Conservation (phyloP, 2,888 invertebrate species). For the Sesamia inferens region DNA sequence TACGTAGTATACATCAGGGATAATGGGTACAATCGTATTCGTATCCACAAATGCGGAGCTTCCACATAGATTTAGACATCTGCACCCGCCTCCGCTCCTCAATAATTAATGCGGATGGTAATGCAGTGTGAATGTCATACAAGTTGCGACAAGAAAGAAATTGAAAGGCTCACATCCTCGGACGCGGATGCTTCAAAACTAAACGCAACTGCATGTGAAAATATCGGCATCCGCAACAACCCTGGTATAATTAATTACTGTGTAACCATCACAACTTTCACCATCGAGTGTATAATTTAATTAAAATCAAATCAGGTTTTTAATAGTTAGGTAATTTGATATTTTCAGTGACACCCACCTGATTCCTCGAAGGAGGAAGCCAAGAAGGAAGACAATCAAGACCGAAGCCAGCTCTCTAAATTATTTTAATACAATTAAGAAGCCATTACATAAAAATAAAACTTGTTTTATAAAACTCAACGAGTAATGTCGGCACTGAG, state of each 20-base stretch:
- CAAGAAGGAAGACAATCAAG: slow-evolving; percentile 13
- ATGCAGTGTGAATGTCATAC: too few relatives aligned
- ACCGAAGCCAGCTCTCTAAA: slow-evolving; percentile 17
- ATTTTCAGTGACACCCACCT: slow-evolving; percentile 19
- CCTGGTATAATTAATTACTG: neutral
- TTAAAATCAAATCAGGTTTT: slow-evolving; percentile 2
- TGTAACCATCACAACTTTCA: neutral
- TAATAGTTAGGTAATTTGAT: slow-evolving; percentile 25
- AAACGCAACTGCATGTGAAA: too few relatives aligned
- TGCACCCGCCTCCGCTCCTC: too few relatives aligned
- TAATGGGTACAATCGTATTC: too few relatives aligned
- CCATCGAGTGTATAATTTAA: neutral
- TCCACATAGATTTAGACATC: too few relatives aligned
- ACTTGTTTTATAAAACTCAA: slow-evolving; percentile 15
- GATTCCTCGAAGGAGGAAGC: slow-evolving; percentile 24
- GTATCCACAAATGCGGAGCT: too few relatives aligned
- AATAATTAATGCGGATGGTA: too few relatives aligned
- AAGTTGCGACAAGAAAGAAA: too few relatives aligned
- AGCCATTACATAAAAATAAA: slow-evolving; percentile 29
- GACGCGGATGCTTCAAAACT: too few relatives aligned
- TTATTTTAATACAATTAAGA: slow-evolving; percentile 39
- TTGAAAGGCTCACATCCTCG: too few relatives aligned
- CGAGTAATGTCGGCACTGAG: neutral
- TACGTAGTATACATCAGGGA: too few relatives aligned
- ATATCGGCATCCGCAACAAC: too few relatives aligned